Base-by-base conservation (phyloP, 2,888 invertebrate species). In the Lepidochrysops patricia region DNA sequence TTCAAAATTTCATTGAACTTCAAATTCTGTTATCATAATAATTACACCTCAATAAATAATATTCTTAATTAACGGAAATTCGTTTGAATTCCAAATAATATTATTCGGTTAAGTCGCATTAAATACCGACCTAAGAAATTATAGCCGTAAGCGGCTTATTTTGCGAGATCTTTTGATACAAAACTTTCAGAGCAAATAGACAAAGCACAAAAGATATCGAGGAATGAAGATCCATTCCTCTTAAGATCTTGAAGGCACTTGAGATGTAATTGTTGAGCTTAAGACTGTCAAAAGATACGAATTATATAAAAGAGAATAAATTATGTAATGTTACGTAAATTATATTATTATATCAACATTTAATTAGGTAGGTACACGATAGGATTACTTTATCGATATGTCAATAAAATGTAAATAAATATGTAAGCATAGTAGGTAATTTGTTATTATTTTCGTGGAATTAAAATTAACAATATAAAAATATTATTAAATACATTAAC, bases 141-240 rank as follows among this genome's bases (percentile, higher is more conserved):
- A 43, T 43, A 43, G 15, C 43, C 29, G 5, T 13, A 54, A 54
- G 54, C 32, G 54, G 19, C 29, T 54, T 54, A 29, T 54, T 54
- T 54, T 29, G 15, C 7, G 15, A 54, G 29, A 29, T 29, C 27
- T 15, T 54, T 54, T 54, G 19, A 54, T 32, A 54, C 29, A 27
- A 43, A 19, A 27, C 32, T 54, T 15, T 32, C 29, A 4, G 12
- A 29, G 15, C 29, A 54, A 54, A 54, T 19, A 54, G 54, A 19
- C 13, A 52, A 25, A 52, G 9, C 54, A 54, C 32, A 54, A 54
- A 29, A 54, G 32, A 54, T 54, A 54, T 29, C 29, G 29, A 27
- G 52, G 15, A 29, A 13, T 54, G 27, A 32, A 6, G 43, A 43
- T 37, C 15, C 6, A 37, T 29, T 29, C 29, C 52, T 52, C 54